These are phyloP conservation scores for Engraulis encrasicolus DNA, from an alignment of 2,113 vertebrate genomes.

Conservation along the genomic window DNA sequence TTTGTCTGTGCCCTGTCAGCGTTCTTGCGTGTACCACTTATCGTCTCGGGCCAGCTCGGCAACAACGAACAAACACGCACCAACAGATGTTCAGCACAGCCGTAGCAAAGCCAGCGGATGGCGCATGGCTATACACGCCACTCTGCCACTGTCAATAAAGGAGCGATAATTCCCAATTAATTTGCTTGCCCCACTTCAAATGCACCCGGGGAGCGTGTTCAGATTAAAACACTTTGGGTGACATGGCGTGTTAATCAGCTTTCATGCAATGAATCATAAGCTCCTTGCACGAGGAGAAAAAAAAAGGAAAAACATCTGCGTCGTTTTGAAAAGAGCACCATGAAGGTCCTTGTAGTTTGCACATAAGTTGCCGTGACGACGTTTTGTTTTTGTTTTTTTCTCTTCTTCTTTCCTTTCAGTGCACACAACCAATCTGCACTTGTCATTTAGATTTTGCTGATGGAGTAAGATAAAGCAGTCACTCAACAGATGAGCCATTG, in stretches of 20 bases:
- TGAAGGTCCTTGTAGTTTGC: constrained; percentile 35
- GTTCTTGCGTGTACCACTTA: too few species aligned
- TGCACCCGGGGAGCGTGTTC: neutral
- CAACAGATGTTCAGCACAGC: neutral
- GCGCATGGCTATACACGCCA: neutral
- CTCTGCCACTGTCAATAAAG: constrained; percentile 45
- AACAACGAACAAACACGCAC: neutral
- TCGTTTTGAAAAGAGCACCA: constrained; percentile 44
- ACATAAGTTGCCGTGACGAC: constrained; percentile 32
- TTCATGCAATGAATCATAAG: constrained; percentile 53
- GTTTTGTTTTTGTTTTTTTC: constrained; percentile 31
- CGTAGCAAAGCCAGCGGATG: neutral
- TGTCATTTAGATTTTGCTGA: constrained; percentile 29
- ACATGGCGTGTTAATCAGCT: constrained; percentile 47
- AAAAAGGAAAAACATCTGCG: constrained; percentile 47
- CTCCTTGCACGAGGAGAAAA: constrained; percentile 47
- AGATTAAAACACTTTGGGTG: constrained; percentile 43
- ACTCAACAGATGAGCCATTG: too few species aligned
- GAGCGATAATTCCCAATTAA: constrained; percentile 42
- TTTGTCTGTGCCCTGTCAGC: too few species aligned
- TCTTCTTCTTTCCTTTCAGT: too few species aligned
- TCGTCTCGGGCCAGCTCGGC: too few species aligned
- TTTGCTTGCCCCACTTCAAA: constrained; percentile 18
- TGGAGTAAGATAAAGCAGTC: neutral
- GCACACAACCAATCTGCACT: constrained; percentile 25